Percentiles rank a stretch among this genome's conserved stretches.
These are phyloP conservation scores for Trinorchestia longiramus DNA, from an alignment of 1,140 invertebrate genomes.

Conservation along the genomic window DNA sequence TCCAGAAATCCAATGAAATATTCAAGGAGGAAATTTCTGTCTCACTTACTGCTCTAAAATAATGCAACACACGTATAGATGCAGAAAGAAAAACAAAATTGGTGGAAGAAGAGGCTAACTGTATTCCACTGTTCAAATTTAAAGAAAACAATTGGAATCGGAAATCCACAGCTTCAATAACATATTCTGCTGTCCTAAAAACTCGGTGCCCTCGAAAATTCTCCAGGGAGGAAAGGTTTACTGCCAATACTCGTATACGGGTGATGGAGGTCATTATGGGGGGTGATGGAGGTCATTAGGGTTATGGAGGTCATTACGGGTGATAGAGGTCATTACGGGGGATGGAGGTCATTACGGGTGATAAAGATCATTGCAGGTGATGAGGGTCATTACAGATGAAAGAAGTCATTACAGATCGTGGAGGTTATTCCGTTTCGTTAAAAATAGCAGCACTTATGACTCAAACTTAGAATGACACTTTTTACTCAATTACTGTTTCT, in stretches of 20 bases:
- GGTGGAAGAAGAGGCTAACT: not conserved
- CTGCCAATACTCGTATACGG: not conserved
- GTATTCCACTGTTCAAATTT: not conserved
- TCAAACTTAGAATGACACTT: too few species aligned
- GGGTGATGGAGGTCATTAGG: too few species aligned
- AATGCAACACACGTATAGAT: not conserved
- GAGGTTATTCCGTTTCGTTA: not conserved
- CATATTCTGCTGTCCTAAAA: not conserved
- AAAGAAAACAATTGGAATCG: not conserved
- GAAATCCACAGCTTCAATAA: not conserved
- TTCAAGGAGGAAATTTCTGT: not conserved
- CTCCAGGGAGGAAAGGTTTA: not conserved
- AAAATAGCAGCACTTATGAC: too few species aligned
- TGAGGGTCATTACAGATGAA: too few species aligned
- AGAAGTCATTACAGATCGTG: too few species aligned
- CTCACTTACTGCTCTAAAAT: not conserved
- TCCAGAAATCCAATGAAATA: too few species aligned
- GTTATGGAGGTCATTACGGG: too few species aligned
- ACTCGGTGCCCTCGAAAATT: not conserved
- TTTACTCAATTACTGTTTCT: too few species aligned
- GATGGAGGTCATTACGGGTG: too few species aligned
- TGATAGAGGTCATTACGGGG: too few species aligned
- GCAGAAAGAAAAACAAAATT: not conserved
- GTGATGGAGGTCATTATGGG: too few species aligned
- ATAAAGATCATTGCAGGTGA: too few species aligned